A percentile compares a stretch with the other conserved stretches of the same genome.
phyloP scores from a whole-genome alignment of 2,113 vertebrate genomes.

The Cavia porcellus region DNA sequence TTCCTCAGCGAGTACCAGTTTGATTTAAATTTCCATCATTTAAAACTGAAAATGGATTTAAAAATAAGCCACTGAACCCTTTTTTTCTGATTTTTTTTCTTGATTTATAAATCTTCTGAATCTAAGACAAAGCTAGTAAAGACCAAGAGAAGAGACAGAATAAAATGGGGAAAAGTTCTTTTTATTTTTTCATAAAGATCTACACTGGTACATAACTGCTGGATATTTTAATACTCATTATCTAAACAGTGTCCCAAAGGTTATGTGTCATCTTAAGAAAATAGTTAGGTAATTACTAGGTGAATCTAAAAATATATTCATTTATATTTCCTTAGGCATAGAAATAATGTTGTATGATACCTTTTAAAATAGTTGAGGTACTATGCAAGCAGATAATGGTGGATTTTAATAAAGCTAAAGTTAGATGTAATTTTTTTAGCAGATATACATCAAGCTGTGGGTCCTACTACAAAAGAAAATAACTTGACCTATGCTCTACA shows the following conservation, averaged over 20 bases:
- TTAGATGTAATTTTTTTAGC: background rate
- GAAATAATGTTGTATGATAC: background rate
- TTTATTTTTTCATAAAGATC: background rate
- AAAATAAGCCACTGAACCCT: background rate
- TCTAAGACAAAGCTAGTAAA: background rate
- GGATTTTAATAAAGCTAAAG: slow-evolving; percentile 21
- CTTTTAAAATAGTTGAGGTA: slow-evolving; percentile 37
- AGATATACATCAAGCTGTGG: background rate
- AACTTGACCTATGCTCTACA: slow-evolving; percentile 21
- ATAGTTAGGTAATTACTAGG: slow-evolving; percentile 25
- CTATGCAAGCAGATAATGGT: slow-evolving; percentile 27
- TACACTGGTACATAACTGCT: background rate
- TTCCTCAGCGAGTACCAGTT: background rate
- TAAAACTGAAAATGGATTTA: background rate
- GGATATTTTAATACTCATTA: background rate
- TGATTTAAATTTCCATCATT: slow-evolving; percentile 23
- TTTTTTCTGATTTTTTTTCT: slow-evolving; percentile 16
- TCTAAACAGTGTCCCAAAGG: background rate
- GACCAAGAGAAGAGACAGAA: background rate
- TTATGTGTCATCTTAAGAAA: slow-evolving; percentile 43
- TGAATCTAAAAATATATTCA: slow-evolving; percentile 32
- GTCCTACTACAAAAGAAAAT: slow-evolving; percentile 35
- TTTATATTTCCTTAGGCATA: background rate
- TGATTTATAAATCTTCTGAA: background rate
- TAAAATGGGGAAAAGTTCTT: background rate